Conservation (phyloP, 2,888 invertebrate species). For the Mythimna loreyi region DNA sequence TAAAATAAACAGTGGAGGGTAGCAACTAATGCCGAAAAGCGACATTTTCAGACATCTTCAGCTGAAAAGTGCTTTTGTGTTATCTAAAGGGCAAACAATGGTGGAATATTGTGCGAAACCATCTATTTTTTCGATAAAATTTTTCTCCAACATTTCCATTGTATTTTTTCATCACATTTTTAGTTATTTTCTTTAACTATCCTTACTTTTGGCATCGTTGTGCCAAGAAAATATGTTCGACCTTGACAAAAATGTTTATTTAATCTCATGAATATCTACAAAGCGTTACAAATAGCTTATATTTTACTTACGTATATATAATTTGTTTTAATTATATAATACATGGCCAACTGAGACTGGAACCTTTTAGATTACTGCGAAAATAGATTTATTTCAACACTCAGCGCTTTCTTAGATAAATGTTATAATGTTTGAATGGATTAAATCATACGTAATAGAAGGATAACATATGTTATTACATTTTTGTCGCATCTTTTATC, state of each 20-base stretch:
- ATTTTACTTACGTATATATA: constrained; percentile 40
- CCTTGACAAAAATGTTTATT: constrained; percentile 19
- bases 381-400: constrained; percentile 35
- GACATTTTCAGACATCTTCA: constrained; percentile 36
- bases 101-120: constrained; percentile 8
- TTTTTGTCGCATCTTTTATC: neutral
- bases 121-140: constrained; percentile 12
- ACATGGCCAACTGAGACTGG: constrained; percentile 40
- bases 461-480: constrained; percentile 1
- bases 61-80: constrained; percentile 29
- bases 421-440: constrained; percentile 15
- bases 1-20: constrained; percentile 26
- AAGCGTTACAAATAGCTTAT: constrained; percentile 17
- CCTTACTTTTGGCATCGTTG: neutral
- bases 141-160: constrained; percentile 2
- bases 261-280: constrained; percentile 26
- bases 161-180: constrained; percentile 11
- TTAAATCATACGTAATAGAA: constrained; percentile 29
- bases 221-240: neutral
- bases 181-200: constrained; percentile 1
- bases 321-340: constrained; percentile 36
- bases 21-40: constrained; percentile 28
- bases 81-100: constrained; percentile 39
- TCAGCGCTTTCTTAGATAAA: constrained; percentile 34
- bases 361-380: constrained; percentile 34